A percentile compares a stretch with the other conserved stretches of the same genome.
Conservation (phyloP, 2,797 vertebrate genomes). For the Anabas testudineus region DNA sequence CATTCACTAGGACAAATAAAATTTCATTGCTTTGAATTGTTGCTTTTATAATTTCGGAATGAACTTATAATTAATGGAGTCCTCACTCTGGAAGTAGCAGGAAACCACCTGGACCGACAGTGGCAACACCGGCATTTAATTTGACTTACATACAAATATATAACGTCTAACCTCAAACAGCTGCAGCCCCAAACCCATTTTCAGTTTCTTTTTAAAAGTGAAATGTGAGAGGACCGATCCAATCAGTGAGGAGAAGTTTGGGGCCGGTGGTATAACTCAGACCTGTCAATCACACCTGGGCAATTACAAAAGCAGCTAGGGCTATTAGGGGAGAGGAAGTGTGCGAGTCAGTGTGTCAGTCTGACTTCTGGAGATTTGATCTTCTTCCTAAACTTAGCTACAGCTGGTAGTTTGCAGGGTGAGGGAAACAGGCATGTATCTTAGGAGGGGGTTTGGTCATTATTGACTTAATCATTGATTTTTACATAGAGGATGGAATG, state of each 20-base stretch:
- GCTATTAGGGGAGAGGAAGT: conserved; percentile 30
- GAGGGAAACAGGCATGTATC: conserved; percentile 62
- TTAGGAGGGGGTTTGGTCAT: conserved; percentile 60
- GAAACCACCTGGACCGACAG: not conserved
- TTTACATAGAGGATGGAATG: conserved; percentile 59
- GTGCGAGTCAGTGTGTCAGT: conserved; percentile 37
- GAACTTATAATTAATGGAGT: no score
- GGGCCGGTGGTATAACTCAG: conserved; percentile 30
- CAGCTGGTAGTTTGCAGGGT: conserved; percentile 49
- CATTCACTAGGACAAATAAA: not conserved
- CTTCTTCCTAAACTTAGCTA: conserved; percentile 34
- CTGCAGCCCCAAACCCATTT: not conserved
- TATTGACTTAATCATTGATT: conserved; percentile 80
- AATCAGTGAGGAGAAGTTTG: conserved; percentile 23
- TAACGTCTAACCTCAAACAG: not conserved
- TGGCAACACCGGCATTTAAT: no score
- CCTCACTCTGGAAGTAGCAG: not conserved
- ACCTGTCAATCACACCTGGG: conserved; percentile 46
- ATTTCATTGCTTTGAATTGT: not conserved
- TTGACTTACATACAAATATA: not conserved
- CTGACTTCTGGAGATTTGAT: conserved; percentile 51
- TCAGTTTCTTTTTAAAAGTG: not conserved
- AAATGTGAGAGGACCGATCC: conserved; percentile 6
- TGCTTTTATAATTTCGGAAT: no score
- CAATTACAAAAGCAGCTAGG: conserved; percentile 47